Conservation (phyloP, 2,113 vertebrate species). For the Panurus biarmicus region DNA sequence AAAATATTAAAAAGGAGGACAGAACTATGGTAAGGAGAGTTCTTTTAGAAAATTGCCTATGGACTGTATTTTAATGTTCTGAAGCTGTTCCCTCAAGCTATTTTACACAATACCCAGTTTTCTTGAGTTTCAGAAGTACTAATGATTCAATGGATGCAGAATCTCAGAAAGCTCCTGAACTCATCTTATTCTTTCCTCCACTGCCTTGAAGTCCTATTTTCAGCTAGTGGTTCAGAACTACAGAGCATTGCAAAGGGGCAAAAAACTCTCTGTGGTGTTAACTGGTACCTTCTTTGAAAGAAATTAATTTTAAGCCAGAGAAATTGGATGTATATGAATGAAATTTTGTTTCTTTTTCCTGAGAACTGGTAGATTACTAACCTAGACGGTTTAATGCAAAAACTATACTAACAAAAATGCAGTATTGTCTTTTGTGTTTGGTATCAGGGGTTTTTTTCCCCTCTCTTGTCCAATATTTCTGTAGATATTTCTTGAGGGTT, state of each 20-base stretch:
- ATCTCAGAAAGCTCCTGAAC: slow-evolving; percentile 28
- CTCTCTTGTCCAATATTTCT: background rate
- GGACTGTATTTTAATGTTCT: slow-evolving; percentile 45
- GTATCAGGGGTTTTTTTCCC: background rate
- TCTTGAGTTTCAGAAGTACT: slow-evolving; percentile 37
- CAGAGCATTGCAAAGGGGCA: background rate
- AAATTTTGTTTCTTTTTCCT: background rate
- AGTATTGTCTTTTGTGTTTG: background rate
- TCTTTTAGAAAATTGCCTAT: slow-evolving; percentile 30
- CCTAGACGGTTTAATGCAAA: background rate
- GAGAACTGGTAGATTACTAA: background rate
- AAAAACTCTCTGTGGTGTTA: background rate
- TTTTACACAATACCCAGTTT: slow-evolving; percentile 44
- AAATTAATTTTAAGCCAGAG: background rate
- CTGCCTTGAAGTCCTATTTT: slow-evolving; percentile 30
- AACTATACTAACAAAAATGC: background rate
- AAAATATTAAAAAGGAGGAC: slow-evolving; percentile 39
- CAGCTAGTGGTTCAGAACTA: slow-evolving; percentile 2
- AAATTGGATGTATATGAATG: background rate
- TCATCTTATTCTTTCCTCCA: background rate
- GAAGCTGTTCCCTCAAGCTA: slow-evolving; percentile 38
- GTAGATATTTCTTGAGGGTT: background rate
- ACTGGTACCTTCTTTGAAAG: background rate
- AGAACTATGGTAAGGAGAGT: background rate
- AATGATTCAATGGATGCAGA: slow-evolving; percentile 20